Evolutionary conservation across 1,140 invertebrate species (phyloP), one percentile per base, ranked within the genome.

Genomic region (Dolichoris vasculosae): DNA sequence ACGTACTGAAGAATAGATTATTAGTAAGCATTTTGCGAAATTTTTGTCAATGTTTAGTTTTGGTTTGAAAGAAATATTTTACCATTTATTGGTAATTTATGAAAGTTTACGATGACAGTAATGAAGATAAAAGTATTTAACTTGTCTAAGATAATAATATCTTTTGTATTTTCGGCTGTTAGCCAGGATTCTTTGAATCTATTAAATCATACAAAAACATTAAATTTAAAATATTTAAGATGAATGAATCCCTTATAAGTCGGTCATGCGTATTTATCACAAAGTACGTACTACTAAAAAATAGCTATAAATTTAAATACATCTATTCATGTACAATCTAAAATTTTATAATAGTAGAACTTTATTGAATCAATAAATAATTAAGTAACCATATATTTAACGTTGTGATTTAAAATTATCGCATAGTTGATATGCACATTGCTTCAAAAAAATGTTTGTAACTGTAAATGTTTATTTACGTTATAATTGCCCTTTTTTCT

Each of bases 51-150:
- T 73, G 30, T 48, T 69, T 35, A 67, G 6, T 64, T 8, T 71
- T 35, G 20, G 13, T 71, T 82, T 32, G 8, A 82, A 69, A 51
- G 43, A 71, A 82, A 71, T 82, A 82, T 82, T 69, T 82, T 82
- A 82, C 23, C 79, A 20, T 82, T 71, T 51, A 82, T 71, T 82
- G 43, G 30, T 51, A 40, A 69, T 82, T 82, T 9, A 13, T 7
- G n/a, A 30, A 87, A 85, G 89, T 89, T 90, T 89, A 89, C 67
- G 83, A 55, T 55, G 88, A 90, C 86, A 77, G 64, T 90, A 89
- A 90, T 88, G 81, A 90, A 88, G 87, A 90, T 81, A 83, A 83
- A 88, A 64, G 79, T 79, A 87, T 89, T 88, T 88, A 88, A 88
- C 86, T 75, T 86, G 87, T 88, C 76, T 15, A 77, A 80, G 26